Base-by-base conservation (phyloP, 2,797 vertebrate species). In the Brachyalestes nurse region DNA sequence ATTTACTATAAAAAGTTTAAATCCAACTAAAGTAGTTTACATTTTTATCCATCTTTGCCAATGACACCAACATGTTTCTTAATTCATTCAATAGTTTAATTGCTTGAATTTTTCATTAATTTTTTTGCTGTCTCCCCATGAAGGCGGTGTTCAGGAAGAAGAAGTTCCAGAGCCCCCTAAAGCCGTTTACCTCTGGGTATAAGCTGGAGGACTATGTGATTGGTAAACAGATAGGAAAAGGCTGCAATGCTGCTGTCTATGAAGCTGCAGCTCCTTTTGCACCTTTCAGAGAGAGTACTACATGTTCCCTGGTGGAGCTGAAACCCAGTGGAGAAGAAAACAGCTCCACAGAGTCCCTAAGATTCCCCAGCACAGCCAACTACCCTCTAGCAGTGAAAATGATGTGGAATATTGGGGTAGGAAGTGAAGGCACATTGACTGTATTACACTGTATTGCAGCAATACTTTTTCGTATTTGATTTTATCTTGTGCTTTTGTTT, bases 341-440 rank as follows among this genome's bases (percentile, higher is more conserved):
- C n/a, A 66, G 77, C 12, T n/a, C 40, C 0, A 0, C 19, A 58
- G 84, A 53, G n/a, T 77, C 88, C 69, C 66, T 87, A 66, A 72
- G 80, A 1, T 87, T 89, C 85, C 86, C 88, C 85, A 88, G 89
- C 6, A 82, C 93, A 0, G 82, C 76, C 75, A 87, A 66, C 64
- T 97, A 95, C 75, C 97, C 97, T 0, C 86, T 98, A 42, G 97
- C 97, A 1, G 91, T 98, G 90, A 98, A 99, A 90, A 97, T 99
- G 97, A 95, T 99, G 96, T 98, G 97, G 97, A 99, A 98, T 89
- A 94, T 98, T 40, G 96, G 96, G 92, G 97, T 99, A 82, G 84
- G 96, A 83, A 53, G 16, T 14, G n/a, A 28, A 10, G 58, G n/a
- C 25, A 6, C 19, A 61, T 3, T 73, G 6, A 65, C 9, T 16